phyloP scores from a whole-genome alignment of 2,888 invertebrate genomes.

The Hypomecis atomaria region DNA sequence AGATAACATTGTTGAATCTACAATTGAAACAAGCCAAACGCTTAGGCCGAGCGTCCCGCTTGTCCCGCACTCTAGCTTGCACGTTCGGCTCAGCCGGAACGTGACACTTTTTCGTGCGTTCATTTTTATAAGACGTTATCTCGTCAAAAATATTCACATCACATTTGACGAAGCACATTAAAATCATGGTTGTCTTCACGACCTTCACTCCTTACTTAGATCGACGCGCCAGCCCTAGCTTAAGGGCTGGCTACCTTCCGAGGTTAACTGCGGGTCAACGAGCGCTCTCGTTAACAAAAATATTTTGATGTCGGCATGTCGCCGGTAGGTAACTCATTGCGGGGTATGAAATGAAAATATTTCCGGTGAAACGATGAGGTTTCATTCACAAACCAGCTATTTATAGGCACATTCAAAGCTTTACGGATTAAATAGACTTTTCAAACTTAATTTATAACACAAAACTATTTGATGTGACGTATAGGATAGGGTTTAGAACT shows the following conservation, averaged over 20 bases:
- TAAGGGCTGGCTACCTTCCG: conserved; percentile 49
- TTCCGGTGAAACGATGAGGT: conserved; percentile 14
- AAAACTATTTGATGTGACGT: no score
- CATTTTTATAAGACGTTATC: neutral
- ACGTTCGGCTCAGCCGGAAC: no score
- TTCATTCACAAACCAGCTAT: conserved; percentile 16
- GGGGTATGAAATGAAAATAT: conserved; percentile 25
- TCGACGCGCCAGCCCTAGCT: conserved; percentile 34
- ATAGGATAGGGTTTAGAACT: no score
- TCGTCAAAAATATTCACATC: neutral
- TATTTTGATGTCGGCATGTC: conserved; percentile 43
- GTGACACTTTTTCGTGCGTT: no score
- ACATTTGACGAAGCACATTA: neutral
- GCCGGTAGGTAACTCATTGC: conserved; percentile 23
- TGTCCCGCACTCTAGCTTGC: no score
- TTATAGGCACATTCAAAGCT: neutral
- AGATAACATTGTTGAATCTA: no score
- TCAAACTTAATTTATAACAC: no score
- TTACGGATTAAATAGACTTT: neutral
- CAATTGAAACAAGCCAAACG: no score
- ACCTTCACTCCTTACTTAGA: neutral
- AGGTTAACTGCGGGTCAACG: conserved; percentile 46
- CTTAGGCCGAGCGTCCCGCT: no score
- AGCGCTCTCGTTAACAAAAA: conserved; percentile 48
- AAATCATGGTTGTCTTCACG: no score